Evolutionary conservation across 2,113 vertebrate genomes (phyloP).

Genomic region (Thamnophis sirtalis): DNA sequence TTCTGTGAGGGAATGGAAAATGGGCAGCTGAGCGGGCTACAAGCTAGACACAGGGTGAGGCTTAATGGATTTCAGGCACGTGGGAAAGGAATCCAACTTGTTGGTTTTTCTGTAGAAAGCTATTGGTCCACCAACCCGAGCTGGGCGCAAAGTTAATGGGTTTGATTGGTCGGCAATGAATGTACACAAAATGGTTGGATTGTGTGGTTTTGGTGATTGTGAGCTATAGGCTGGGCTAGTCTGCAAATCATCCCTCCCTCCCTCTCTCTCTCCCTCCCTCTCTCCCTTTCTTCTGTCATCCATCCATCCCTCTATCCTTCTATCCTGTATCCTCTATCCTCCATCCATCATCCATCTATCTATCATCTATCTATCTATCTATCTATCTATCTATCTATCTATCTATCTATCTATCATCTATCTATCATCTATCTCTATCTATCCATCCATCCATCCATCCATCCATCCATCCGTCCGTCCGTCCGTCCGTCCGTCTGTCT

Average conservation of each 20-base stretch:
- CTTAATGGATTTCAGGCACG: neutral
- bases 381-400: too few species aligned
- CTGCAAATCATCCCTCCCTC: neutral
- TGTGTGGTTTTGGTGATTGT: neutral
- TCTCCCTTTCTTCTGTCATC: too few species aligned
- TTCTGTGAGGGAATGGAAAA: neutral
- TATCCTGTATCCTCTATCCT: too few species aligned
- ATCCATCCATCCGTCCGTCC: too few species aligned
- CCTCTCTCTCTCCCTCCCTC: too few species aligned
- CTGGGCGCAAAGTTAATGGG: neutral
- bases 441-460: too few species aligned
- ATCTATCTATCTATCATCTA: too few species aligned
- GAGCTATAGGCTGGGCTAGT: neutral
- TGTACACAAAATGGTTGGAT: neutral
- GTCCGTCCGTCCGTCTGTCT: too few species aligned
- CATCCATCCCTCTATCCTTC: neutral
- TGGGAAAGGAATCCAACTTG: neutral
- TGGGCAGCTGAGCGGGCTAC: neutral
- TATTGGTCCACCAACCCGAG: neutral
- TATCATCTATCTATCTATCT: neutral
- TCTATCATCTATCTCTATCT: too few species aligned
- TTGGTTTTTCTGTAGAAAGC: neutral
- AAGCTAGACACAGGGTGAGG: neutral
- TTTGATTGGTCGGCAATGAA: neutral
- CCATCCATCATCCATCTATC: neutral